A percentile compares a stretch with the other conserved stretches of the same genome.
phyloP scores from a whole-genome alignment of 2,888 invertebrate species.

The Lepidochrysops patricia region DNA sequence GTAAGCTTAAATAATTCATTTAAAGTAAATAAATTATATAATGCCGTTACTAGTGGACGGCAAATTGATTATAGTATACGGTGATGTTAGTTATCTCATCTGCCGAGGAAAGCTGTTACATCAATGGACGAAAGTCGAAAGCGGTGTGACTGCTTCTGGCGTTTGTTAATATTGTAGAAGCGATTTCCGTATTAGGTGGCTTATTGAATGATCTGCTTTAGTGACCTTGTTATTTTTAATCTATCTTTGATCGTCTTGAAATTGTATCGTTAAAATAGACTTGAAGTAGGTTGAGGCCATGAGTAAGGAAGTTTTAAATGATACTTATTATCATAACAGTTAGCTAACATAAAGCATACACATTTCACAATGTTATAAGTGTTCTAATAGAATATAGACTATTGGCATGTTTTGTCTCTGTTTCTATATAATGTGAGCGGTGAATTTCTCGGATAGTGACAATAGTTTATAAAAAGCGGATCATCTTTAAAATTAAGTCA shows the following conservation, averaged over 20 bases:
- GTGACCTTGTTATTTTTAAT: background rate
- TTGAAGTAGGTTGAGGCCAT: too few relatives aligned
- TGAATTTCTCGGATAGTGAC: too few relatives aligned
- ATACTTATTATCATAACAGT: too few relatives aligned
- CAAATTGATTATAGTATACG: slow-evolving; percentile 1
- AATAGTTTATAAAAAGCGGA: too few relatives aligned
- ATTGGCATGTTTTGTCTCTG: too few relatives aligned
- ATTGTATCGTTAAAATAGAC: background rate
- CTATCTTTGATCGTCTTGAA: background rate
- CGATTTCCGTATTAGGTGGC: background rate
- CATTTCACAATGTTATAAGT: too few relatives aligned
- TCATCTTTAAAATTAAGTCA: too few relatives aligned
- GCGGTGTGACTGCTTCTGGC: slow-evolving; percentile 46
- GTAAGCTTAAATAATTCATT: too few relatives aligned
- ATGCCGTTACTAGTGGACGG: background rate
- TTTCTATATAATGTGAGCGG: too few relatives aligned
- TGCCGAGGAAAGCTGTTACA: slow-evolving; percentile 55
- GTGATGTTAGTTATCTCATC: slow-evolving; percentile 51
- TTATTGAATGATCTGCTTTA: slow-evolving; percentile 6
- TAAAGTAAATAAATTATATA: background rate
- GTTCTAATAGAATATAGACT: too few relatives aligned
- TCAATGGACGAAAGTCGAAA: slow-evolving; percentile 63
- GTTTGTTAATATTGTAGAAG: background rate
- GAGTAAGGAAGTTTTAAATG: too few relatives aligned
- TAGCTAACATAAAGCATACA: too few relatives aligned